A percentile compares a stretch with the other conserved stretches of the same genome.
Evolutionary conservation across 2,888 invertebrate species (phyloP).

Genomic region (Ectemnius cavifrons): DNA sequence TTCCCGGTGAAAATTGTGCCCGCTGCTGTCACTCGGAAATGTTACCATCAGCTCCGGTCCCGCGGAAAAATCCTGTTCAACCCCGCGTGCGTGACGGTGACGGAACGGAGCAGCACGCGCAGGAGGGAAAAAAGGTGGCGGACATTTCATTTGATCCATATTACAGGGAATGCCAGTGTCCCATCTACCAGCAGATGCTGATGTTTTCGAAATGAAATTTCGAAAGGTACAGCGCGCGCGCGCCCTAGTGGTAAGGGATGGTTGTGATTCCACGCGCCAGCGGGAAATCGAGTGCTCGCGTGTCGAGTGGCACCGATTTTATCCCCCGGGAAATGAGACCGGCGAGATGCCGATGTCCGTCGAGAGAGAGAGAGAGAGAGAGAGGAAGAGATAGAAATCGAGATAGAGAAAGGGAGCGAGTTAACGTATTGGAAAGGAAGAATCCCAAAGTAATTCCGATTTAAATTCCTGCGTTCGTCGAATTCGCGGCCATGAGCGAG

Average conservation of each 20-base stretch:
- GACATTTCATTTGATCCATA: not conserved
- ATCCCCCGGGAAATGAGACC: too few species aligned
- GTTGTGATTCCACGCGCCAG: too few species aligned
- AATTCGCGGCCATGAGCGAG: not conserved
- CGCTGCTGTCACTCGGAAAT: not conserved
- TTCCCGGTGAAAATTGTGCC: constrained; percentile 5
- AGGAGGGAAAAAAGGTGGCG: too few species aligned
- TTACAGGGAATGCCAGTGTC: not conserved
- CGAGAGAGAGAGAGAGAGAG: not conserved
- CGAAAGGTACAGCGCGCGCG: too few species aligned
- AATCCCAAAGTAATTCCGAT: constrained; percentile 19
- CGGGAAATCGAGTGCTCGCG: too few species aligned
- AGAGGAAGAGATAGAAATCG: too few species aligned
- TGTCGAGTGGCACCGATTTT: too few species aligned
- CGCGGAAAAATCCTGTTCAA: too few species aligned
- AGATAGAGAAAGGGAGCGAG: not conserved
- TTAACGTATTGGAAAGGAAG: constrained; percentile 15
- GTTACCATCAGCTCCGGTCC: too few species aligned
- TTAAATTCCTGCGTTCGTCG: constrained; percentile 15
- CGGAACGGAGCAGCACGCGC: too few species aligned
- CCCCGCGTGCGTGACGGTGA: too few species aligned
- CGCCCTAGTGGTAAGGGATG: too few species aligned
- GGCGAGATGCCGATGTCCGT: not conserved
- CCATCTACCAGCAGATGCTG: not conserved
- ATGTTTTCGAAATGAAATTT: not conserved